A percentile compares a stretch with the other conserved stretches of the same genome.
Evolutionary conservation across 2,797 vertebrate species (phyloP).

Genomic region (Lepus oiostolus): DNA sequence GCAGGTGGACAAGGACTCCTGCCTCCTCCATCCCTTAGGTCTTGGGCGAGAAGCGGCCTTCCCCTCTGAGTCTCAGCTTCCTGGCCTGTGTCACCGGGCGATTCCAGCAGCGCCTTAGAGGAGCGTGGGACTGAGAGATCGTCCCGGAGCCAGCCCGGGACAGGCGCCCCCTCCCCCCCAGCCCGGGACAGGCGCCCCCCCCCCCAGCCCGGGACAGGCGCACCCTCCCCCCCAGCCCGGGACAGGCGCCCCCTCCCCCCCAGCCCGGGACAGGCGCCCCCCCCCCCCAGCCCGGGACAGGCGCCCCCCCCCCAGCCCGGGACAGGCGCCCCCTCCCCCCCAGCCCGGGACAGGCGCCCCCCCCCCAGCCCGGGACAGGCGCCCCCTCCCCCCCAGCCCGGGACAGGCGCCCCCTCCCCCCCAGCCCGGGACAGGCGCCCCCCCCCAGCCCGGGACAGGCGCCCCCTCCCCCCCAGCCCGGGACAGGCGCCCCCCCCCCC

Average conservation of each 20-base stretch:
- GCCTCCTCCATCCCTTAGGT: neutral
- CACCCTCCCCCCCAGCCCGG: rapidly evolving
- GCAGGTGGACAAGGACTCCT: neutral
- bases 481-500: rapidly evolving
- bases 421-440: neutral
- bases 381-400: rapidly evolving
- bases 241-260: too few species aligned
- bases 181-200: too few species aligned
- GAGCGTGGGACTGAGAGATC: rapidly evolving
- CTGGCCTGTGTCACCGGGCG: neutral
- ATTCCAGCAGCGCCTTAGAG: neutral
- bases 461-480: too few species aligned
- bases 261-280: rapidly evolving
- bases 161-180: rapidly evolving
- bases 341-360: too few species aligned
- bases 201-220: rapidly evolving
- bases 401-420: too few species aligned
- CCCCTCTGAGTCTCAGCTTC: neutral
- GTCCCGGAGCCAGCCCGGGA: neutral
- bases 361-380: rapidly evolving
- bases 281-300: rapidly evolving
- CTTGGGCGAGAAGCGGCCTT: neutral
- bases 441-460: rapidly evolving
- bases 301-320: too few species aligned
- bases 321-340: rapidly evolving